Conservation (phyloP, 2,888 invertebrate species). For the Cephus runcator region DNA sequence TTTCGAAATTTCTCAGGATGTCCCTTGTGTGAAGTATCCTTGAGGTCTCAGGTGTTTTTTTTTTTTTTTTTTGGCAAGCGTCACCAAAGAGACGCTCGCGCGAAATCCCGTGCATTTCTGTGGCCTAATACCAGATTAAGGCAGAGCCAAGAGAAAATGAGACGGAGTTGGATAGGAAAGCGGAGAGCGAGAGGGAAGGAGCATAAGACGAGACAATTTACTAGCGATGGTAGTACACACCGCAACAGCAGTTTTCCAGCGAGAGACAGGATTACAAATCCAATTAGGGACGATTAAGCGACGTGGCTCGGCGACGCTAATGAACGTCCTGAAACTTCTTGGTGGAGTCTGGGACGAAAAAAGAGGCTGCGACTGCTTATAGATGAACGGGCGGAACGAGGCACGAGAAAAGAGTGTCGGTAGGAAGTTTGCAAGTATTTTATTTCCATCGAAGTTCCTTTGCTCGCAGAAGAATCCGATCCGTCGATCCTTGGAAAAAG, state of each 20-base stretch:
- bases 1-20: not conserved
- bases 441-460: not conserved
- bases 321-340: slow-evolving; percentile 16
- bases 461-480: not conserved
- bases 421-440: not conserved
- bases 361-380: not conserved
- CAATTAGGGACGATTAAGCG: slow-evolving; percentile 36
- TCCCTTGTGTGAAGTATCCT: not conserved
- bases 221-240: slow-evolving; percentile 17
- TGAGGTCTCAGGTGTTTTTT: not conserved
- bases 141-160: not conserved
- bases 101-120: not conserved
- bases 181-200: not conserved
- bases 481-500: not conserved
- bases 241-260: slow-evolving; percentile 26
- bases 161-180: not conserved
- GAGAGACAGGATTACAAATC: slow-evolving; percentile 30
- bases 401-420: not conserved
- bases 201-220: not conserved
- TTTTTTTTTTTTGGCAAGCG: not conserved
- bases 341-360: not conserved
- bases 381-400: not conserved
- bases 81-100: not conserved
- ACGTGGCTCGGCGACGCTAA: slow-evolving; percentile 21
- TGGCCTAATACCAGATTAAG: not conserved